phyloP scores from a whole-genome alignment of 2,113 vertebrate species.

The Osmerus eperlanus region DNA sequence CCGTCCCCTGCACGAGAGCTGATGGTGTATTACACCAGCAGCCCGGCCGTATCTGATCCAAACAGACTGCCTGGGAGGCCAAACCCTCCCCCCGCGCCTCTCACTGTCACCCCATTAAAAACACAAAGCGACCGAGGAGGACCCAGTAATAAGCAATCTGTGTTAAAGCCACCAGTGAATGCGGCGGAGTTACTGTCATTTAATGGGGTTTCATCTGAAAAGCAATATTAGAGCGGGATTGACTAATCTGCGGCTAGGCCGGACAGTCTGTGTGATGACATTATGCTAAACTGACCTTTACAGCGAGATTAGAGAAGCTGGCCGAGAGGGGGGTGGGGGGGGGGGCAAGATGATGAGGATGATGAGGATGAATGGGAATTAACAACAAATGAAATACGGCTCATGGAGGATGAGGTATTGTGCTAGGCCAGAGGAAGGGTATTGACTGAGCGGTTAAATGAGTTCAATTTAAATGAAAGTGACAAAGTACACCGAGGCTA shows the following conservation, averaged over 20 bases:
- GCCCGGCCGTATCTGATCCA: constrained; percentile 64
- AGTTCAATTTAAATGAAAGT: constrained; percentile 47
- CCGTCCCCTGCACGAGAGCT: constrained; percentile 40
- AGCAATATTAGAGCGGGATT: constrained; percentile 70
- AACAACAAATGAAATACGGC: constrained; percentile 64
- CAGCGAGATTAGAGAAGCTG: constrained; percentile 65
- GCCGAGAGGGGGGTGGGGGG: constrained; percentile 35
- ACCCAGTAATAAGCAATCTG: constrained; percentile 64
- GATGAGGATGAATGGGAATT: constrained; percentile 47
- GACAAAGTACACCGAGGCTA: constrained; percentile 27
- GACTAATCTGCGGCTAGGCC: constrained; percentile 68
- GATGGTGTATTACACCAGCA: constrained; percentile 61
- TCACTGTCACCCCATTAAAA: constrained; percentile 71
- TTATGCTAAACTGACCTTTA: constrained; percentile 81
- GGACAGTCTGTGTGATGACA: constrained; percentile 71
- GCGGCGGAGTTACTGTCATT: constrained; percentile 66
- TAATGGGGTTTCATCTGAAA: constrained; percentile 70
- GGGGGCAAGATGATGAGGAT: constrained; percentile 46
- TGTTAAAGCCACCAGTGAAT: constrained; percentile 68
- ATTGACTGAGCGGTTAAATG: constrained; percentile 12
- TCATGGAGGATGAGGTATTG: constrained; percentile 64
- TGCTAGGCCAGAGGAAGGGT: constrained; percentile 51
- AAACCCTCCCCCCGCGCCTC: constrained; percentile 63
- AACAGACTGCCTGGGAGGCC: constrained; percentile 59
- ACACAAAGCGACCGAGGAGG: constrained; percentile 70